A percentile compares a stretch with the other conserved stretches of the same genome.
Evolutionary conservation across 2,797 vertebrate genomes (phyloP).

Genomic region (Erpetoichthys calabaricus): DNA sequence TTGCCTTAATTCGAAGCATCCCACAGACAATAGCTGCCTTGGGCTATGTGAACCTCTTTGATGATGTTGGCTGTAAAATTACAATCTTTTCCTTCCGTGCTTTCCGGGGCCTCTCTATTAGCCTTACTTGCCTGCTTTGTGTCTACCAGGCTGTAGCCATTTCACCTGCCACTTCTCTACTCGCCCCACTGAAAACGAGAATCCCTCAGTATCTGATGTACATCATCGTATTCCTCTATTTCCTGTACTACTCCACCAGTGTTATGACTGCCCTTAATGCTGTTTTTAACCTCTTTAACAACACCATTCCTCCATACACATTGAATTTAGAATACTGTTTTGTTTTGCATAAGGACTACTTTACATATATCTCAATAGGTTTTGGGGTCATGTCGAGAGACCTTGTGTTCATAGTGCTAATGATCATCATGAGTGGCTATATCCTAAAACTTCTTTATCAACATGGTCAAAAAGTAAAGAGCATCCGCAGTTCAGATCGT

Average conservation of each 20-base stretch:
- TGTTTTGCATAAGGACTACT: constrained; percentile 9
- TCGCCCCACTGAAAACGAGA: constrained; percentile 6
- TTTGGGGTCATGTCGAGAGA: constrained; percentile 2
- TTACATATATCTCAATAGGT: constrained; percentile 11
- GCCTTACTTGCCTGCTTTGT: constrained; percentile 6
- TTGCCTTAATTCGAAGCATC: constrained; percentile 11
- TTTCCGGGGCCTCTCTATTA: constrained; percentile 11
- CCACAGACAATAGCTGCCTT: constrained; percentile 14
- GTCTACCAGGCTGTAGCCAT: too few relatives aligned
- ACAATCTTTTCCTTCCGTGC: constrained; percentile 12
- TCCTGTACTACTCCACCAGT: constrained; percentile 13
- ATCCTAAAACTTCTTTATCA: constrained; percentile 13
- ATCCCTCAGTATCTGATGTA: not conserved
- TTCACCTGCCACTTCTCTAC: not conserved
- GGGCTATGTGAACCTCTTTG: constrained; percentile 6
- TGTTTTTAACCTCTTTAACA: constrained; percentile 3
- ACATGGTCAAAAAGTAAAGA: constrained; percentile 8
- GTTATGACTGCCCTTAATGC: constrained; percentile 12
- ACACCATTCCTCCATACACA: constrained; percentile 5
- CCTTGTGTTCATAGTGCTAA: constrained; percentile 10
- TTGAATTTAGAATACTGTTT: constrained; percentile 11
- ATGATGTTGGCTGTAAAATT: constrained; percentile 11
- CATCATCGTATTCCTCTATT: not conserved
- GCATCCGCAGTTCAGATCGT: constrained; percentile 3
- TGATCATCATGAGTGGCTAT: constrained; percentile 12